Evolutionary conservation across 2,797 vertebrate genomes (phyloP), one percentile per base, ranked within the genome.

Genomic region (Otolemur crassicaudatus): DNA sequence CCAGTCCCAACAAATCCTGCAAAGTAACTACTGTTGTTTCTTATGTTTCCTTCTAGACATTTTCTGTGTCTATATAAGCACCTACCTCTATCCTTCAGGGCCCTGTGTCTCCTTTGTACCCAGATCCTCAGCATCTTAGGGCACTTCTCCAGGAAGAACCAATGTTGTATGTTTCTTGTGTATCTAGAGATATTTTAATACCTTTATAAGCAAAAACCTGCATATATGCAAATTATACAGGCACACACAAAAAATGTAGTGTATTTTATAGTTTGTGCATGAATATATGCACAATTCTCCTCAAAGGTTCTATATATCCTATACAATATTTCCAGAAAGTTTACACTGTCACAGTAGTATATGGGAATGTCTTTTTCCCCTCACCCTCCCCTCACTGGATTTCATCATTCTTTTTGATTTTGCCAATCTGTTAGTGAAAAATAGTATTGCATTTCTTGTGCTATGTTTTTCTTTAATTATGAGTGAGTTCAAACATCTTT

Each of bases 361-460:
- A n/a, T 83, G 86, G 43, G 19, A 56, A 65, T 82, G 22, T 93
- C 67, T 90, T 40, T 75, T 61, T 63, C 46, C 19, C 58, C 49
- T 81, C 0, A 75, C 29, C 4, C 31, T 76, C 76, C 65, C 56
- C 34, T 37, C 20, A 86, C 11, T 77, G 31, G 29, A 70, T 85
- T 90, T 86, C 3, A 34, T 90, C 7, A 43, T 0, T 89, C 49
- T 63, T 93, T 90, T 77, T 90, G 25, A 70, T 94, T 97, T 94
- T 90, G 77, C 73, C n/a, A n/a, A 1, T 90, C 73, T 94, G 12
- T 92, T 27, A 27, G 65, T 84, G 34, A 92, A 95, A 76, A 90
- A 53, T 49, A 76, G 37, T 84, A 37, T 77, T 23, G 83, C 17
- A 69, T 89, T 95, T 87, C 27, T 95, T 79, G 1, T 69, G 17